Evolutionary conservation across 2,888 invertebrate species (phyloP), one percentile per base, ranked within the genome.

Genomic region (Lithophane socia): DNA sequence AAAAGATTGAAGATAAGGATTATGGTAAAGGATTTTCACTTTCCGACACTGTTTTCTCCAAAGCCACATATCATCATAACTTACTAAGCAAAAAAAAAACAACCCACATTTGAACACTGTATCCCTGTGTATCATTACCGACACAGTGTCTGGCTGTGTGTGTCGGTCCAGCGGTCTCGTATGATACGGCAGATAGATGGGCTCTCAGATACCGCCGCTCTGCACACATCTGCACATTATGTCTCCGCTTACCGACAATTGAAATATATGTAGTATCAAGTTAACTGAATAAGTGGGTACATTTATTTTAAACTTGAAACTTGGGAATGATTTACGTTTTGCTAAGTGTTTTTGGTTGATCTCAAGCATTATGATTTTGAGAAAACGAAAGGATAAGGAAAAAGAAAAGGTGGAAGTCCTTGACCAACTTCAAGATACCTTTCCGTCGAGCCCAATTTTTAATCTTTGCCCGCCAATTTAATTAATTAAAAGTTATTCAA

Each of bases 401-500:
- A 75, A 77, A 71, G 24, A 74, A 73, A 75, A 78, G 42, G 18
- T 58, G 49, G 73, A 80, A 80, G 60, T 82, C 70, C 37, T 70
- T 74, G 52, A 80, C 47, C 37, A 82, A 83, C 72, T 84, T 73
- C 63, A 75, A 68, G 72, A 74, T 83, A 88, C 85, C 80, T 83
- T 77, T 67, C 64, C 72, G 66, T 63, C 66, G 69, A 80, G 80
- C 72, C 70, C 52, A 82, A 87, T 88, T 86, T 90, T 90, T 90
- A 89, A 87, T 89, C 87, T 86, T 84, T 75, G 80, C 66, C 78
- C 65, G 70, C 82, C 78, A 87, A 90, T 86, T 86, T 80, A 87
- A 88, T 87, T 87, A 87, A 88, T 89, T 88, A 88, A 84, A 90
- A 89, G 88, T 91, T 90, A 87, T 86, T 87, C 82, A 80, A 89